Evolutionary conservation across 2,888 invertebrate species (phyloP), one percentile per base, ranked within the genome.

Genomic region (Hololepta plana): DNA sequence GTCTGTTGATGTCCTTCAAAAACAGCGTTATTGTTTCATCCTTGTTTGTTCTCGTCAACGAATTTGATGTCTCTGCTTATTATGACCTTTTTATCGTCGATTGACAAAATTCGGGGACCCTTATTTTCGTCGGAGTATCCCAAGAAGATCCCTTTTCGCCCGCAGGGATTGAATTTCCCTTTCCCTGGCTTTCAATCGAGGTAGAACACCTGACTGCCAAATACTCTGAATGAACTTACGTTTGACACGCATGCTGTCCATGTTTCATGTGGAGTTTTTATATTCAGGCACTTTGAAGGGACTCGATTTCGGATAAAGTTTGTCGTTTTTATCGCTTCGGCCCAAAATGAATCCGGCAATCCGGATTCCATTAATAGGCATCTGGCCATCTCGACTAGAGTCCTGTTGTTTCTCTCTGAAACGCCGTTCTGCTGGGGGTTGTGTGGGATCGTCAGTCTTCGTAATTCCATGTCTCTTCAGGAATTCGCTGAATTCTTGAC

Each of bases 371-470:
- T 15, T n/a, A 50, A 22, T 25, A 47, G 34, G 9, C 37, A 35
- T 15, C 43, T 32, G 1, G 42, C 41, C 12, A 31, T 34, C 13
- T 46, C 43, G 22, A 44, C 34, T 1, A 48, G 28, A 3, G 42
- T 45, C 2, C 42, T 26, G 13, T 47, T 47, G 14, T 39, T 38
- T 8, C 44, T 20, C 24, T 49, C 49, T 1, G 46, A n/a, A n/a
- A n/a, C n/a, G n/a, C n/a, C n/a, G n/a, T n/a, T n/a, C n/a, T n/a
- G n/a, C n/a, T n/a, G n/a, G n/a, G n/a, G 36, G 20, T 27, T 34
- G 15, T 35, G 23, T 3, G 38, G 32, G 5, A 28, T 20, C 3
- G 35, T 37, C 7, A 38, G 16, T 23, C 36, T 35, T 24, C 12
- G 26, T 13, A 11, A 40, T 38, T 11, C 37, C 38, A 12, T 22